Evolutionary conservation across 2,113 vertebrate species (phyloP).

Genomic region (Phylloscopus whistleri): DNA sequence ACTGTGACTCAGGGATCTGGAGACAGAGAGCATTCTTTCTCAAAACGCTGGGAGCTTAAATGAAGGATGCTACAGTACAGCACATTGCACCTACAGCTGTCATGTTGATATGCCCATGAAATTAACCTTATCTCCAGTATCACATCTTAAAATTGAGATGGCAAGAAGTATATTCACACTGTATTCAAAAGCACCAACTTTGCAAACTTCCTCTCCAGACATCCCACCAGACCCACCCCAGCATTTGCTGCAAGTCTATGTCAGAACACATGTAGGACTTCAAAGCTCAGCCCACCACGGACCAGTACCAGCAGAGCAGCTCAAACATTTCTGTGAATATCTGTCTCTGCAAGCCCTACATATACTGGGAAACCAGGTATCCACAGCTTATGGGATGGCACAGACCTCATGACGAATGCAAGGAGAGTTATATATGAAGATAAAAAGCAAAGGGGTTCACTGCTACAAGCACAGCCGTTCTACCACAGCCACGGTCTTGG

Average conservation of each 20-base stretch:
- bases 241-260: background rate
- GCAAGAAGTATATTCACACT: background rate
- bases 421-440: background rate
- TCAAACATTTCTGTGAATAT: background rate
- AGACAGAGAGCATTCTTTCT: background rate
- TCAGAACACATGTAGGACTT: background rate
- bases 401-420: background rate
- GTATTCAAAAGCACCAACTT: background rate
- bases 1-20: background rate
- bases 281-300: background rate
- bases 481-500: background rate
- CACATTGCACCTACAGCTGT: background rate
- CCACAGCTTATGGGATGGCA: background rate
- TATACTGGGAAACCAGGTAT: background rate
- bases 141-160: background rate
- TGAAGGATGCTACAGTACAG: background rate
- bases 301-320: background rate
- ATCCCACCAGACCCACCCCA: background rate
- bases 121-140: background rate
- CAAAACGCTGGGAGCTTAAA: background rate
- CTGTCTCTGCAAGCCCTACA: background rate
- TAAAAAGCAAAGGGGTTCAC: background rate
- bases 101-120: background rate
- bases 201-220: background rate
- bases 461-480: background rate